Conservation (phyloP, 2,113 vertebrate species). For the Ameiurus melas region DNA sequence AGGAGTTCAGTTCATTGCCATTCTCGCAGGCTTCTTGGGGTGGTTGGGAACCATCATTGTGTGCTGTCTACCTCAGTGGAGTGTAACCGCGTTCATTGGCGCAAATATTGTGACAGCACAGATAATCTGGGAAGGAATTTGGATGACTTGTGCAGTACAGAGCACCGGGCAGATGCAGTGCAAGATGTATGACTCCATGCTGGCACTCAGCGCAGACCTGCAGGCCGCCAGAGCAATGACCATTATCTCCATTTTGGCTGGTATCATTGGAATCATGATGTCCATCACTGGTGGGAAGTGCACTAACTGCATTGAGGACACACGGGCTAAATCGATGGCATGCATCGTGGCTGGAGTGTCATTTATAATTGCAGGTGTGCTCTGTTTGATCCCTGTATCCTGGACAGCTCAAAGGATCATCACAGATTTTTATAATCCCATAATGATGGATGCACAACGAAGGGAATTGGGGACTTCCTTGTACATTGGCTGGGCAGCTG, state of each 20-base stretch:
- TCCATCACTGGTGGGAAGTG: constrained; percentile 88
- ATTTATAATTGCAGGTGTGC: constrained; percentile 65
- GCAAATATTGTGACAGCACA: constrained; percentile 76
- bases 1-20: constrained; percentile 70
- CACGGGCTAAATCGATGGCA: constrained; percentile 75
- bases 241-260: constrained; percentile 83
- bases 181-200: constrained; percentile 75
- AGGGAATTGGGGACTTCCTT: constrained; percentile 80
- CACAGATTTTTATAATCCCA: constrained; percentile 82
- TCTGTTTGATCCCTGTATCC: constrained; percentile 74
- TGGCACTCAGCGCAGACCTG: constrained; percentile 77
- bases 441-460: constrained; percentile 57
- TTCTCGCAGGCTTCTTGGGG: constrained; percentile 63
- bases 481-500: constrained; percentile 88
- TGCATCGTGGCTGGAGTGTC: constrained; percentile 67
- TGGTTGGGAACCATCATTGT: constrained; percentile 68
- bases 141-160: constrained; percentile 83
- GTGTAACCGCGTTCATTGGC: constrained; percentile 70
- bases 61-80: constrained; percentile 76
- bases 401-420: constrained; percentile 87
- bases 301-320: constrained; percentile 87
- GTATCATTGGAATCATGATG: constrained; percentile 74
- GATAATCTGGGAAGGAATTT: constrained; percentile 78
- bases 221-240: constrained; percentile 88
- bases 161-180: constrained; percentile 80